Evolutionary conservation across 2,113 vertebrate species (phyloP).

Genomic region (Labeo catla): DNA sequence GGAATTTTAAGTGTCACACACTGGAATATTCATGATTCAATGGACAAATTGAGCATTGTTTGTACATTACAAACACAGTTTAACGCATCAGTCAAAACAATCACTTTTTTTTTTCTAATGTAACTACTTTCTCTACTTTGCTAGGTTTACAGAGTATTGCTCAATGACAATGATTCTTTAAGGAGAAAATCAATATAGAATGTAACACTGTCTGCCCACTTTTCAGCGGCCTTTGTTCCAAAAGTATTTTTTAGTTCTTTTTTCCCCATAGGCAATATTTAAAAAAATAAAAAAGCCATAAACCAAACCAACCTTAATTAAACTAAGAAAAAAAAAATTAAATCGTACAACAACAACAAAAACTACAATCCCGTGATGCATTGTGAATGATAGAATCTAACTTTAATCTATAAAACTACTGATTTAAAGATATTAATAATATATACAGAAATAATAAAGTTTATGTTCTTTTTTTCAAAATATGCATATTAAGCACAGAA

Average conservation of each 20-base stretch:
- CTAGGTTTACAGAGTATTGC: background rate
- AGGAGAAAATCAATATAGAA: background rate
- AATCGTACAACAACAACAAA: background rate
- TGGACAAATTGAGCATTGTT: conserved; percentile 32
- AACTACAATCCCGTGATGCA: too few species aligned
- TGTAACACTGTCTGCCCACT: background rate
- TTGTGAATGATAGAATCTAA: too few species aligned
- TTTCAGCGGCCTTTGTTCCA: background rate
- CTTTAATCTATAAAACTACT: too few species aligned
- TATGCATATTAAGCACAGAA: too few species aligned
- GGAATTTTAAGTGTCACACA: conserved; percentile 35
- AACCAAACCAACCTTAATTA: background rate
- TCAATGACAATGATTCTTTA: background rate
- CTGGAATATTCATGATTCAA: conserved; percentile 9
- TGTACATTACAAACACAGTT: background rate
- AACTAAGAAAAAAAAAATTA: too few species aligned
- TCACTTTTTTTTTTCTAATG: background rate
- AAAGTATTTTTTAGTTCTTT: background rate
- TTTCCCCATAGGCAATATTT: background rate
- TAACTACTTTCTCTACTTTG: background rate
- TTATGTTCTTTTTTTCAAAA: too few species aligned
- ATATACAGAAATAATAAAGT: too few species aligned
- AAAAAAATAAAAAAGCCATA: too few species aligned
- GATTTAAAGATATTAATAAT: too few species aligned
- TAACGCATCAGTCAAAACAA: background rate